Percentiles rank a stretch among this genome's conserved stretches.
These are phyloP conservation scores for Opisthograptis luteolata DNA, from an alignment of 2,888 invertebrate genomes.

Conservation along the genomic window DNA sequence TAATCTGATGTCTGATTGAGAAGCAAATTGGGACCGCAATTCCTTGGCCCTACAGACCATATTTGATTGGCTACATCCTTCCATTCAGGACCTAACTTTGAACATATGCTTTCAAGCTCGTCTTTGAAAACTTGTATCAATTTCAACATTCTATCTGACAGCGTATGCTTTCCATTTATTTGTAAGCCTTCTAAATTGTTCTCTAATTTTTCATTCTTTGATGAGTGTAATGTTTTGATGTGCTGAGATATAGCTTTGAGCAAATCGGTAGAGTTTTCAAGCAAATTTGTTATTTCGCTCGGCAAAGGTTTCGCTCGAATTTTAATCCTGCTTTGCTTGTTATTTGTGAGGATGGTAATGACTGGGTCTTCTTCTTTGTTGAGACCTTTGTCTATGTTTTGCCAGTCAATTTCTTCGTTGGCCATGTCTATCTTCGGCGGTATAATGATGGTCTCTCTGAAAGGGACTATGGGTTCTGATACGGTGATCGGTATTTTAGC, in stretches of 20 bases:
- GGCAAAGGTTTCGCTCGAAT: constrained; percentile 92
- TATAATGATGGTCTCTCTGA: constrained; percentile 95
- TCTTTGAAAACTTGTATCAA: constrained; percentile 77
- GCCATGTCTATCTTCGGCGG: constrained; percentile 93
- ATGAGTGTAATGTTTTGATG: constrained; percentile 68
- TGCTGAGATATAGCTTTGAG: constrained; percentile 86
- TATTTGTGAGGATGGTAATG: constrained; percentile 86
- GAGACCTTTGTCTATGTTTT: constrained; percentile 76
- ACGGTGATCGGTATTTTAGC: constrained; percentile 94
- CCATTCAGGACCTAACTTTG: constrained; percentile 83
- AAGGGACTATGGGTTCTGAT: constrained; percentile 98
- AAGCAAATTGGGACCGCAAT: constrained; percentile 95
- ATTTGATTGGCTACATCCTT: constrained; percentile 86
- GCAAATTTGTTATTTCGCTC: constrained; percentile 85
- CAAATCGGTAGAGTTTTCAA: constrained; percentile 89
- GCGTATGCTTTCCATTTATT: constrained; percentile 58
- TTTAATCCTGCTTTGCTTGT: constrained; percentile 88
- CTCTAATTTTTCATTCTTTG: constrained; percentile 68
- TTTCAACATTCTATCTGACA: constrained; percentile 74
- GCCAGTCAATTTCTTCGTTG: constrained; percentile 91
- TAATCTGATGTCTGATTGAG: constrained; percentile 91
- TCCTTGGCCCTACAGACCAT: constrained; percentile 96
- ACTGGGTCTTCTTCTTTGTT: constrained; percentile 79
- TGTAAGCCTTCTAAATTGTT: constrained; percentile 57
- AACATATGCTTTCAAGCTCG: constrained; percentile 85